A percentile compares a stretch with the other conserved stretches of the same genome.
Conservation (phyloP, 1,140 invertebrate genomes). For the Drepana arcuata region DNA sequence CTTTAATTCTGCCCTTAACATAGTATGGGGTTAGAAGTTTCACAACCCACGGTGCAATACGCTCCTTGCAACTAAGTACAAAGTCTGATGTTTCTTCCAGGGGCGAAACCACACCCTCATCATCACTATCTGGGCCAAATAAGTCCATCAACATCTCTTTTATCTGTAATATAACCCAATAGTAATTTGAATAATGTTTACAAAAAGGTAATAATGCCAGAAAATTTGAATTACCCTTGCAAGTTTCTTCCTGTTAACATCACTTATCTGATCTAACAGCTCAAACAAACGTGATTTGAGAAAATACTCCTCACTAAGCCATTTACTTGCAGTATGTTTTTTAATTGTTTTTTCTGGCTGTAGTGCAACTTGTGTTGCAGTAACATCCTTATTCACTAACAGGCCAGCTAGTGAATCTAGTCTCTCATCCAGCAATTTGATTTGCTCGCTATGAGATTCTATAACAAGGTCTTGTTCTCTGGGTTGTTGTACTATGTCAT, state of each 20-base stretch:
- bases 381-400: slow-evolving; percentile 22
- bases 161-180: slow-evolving; percentile 38
- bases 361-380: not conserved
- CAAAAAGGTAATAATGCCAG: not conserved
- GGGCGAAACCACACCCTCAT: slow-evolving; percentile 58
- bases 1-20: slow-evolving; percentile 49
- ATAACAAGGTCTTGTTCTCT: slow-evolving; percentile 12
- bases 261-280: slow-evolving; percentile 52
- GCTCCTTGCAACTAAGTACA: slow-evolving; percentile 55
- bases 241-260: slow-evolving; percentile 46
- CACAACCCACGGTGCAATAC: slow-evolving; percentile 61
- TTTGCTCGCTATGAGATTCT: slow-evolving; percentile 29
- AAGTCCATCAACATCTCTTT: slow-evolving; percentile 46
- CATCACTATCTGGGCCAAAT: slow-evolving; percentile 63
- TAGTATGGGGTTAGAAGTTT: slow-evolving; percentile 55
- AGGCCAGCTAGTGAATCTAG: slow-evolving; percentile 35
- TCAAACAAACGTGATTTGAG: slow-evolving; percentile 51
- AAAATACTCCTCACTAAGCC: slow-evolving; percentile 66
- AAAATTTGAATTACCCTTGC: slow-evolving; percentile 28
- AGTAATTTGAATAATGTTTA: slow-evolving; percentile 1
- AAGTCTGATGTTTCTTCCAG: slow-evolving; percentile 53
- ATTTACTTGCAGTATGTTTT: slow-evolving; percentile 29
- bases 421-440: slow-evolving; percentile 45
- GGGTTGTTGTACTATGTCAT: too few species aligned
- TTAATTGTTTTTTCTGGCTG: slow-evolving; percentile 10